Evolutionary conservation across 2,888 invertebrate species (phyloP).

Genomic region (Epinotia brunnichana): DNA sequence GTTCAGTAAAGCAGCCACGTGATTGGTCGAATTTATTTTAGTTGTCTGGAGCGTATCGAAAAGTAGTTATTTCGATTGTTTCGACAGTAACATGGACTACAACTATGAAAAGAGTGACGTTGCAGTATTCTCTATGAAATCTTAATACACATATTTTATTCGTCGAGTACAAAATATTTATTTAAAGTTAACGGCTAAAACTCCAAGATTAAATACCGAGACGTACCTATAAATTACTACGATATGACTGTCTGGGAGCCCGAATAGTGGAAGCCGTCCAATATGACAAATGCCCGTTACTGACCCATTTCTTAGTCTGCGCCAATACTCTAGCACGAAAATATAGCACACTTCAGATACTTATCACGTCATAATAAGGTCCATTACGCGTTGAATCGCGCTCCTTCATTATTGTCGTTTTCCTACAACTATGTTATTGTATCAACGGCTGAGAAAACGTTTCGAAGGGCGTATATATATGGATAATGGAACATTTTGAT

Average conservation of each 20-base stretch:
- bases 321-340: constrained; percentile 11
- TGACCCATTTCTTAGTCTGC: constrained; percentile 34
- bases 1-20: no score
- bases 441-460: constrained; percentile 31
- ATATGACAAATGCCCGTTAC: constrained; percentile 28
- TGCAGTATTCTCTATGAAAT: no score
- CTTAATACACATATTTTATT: no score
- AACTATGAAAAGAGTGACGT: no score
- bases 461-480: constrained; percentile 5
- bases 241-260: constrained; percentile 17
- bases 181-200: constrained; percentile 3
- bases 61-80: no score
- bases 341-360: neutral
- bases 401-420: neutral
- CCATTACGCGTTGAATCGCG: constrained; percentile 4
- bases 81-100: no score
- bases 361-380: constrained; percentile 7
- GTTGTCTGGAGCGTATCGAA: no score
- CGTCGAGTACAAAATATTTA: no score
- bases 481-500: constrained; percentile 5
- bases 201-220: constrained; percentile 5
- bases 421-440: constrained; percentile 17
- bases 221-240: constrained; percentile 2
- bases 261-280: constrained; percentile 32
- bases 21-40: no score